phyloP scores from a whole-genome alignment of 2,113 vertebrate genomes.

The Pan troglodytes region DNA sequence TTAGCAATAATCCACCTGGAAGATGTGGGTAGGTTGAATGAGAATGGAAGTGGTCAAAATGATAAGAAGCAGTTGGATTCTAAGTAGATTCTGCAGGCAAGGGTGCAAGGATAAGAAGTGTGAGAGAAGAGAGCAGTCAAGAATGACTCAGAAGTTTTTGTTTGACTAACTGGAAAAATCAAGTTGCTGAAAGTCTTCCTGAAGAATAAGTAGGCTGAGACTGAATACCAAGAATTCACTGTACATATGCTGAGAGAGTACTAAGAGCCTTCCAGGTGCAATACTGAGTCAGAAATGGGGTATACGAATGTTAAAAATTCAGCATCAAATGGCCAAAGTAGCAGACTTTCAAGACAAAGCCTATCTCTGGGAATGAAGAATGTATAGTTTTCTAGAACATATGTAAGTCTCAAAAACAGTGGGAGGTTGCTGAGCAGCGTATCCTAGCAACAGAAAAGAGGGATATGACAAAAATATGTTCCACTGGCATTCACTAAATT shows the following conservation, averaged over 20 bases:
- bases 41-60: not conserved
- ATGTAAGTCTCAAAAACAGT: not conserved
- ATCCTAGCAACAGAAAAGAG: not conserved
- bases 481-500: not conserved
- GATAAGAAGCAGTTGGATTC: not conserved
- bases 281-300: not conserved
- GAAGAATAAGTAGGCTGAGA: not conserved
- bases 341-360: not conserved
- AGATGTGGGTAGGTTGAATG: not conserved
- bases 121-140: not conserved
- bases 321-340: not conserved
- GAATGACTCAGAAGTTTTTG: not conserved
- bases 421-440: not conserved
- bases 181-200: slow-evolving; percentile 24
- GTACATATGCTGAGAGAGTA: not conserved
- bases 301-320: not conserved
- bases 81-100: not conserved
- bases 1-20: not conserved
- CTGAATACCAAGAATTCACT: not conserved
- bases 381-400: not conserved
- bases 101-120: not conserved
- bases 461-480: not conserved
- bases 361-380: not conserved
- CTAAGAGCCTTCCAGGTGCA: not conserved
- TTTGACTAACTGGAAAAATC: not conserved